phyloP scores from a whole-genome alignment of 2,113 vertebrate species.

The Lophochroa leadbeateri region DNA sequence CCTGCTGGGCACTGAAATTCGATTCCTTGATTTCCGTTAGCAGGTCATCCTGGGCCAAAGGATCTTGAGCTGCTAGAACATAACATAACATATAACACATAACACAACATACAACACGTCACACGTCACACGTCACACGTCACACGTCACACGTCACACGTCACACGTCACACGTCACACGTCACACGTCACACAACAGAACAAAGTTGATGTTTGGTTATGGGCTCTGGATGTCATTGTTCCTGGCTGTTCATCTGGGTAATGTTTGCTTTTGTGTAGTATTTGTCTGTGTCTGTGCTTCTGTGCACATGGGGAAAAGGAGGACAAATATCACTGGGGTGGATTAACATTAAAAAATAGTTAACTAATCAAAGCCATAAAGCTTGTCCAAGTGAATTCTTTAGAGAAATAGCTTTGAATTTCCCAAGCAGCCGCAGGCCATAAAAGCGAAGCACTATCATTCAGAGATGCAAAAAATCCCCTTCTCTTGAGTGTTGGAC shows the following conservation, averaged over 20 bases:
- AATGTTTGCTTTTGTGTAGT: conserved; percentile 48
- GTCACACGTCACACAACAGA: neutral
- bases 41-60: neutral
- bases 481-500: conserved; percentile 15
- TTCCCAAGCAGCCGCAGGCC: conserved; percentile 55
- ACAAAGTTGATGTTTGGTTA: conserved; percentile 30
- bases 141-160: too few relatives aligned
- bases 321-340: conserved; percentile 58
- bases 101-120: neutral
- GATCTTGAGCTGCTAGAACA: neutral
- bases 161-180: too few relatives aligned
- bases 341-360: conserved; percentile 70
- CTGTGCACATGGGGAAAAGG: conserved; percentile 33
- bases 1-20: neutral
- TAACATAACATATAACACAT: neutral
- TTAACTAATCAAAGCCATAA: conserved; percentile 69
- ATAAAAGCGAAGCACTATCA: conserved; percentile 10
- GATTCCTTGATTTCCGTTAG: conserved; percentile 13
- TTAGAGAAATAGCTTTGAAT: conserved; percentile 65
- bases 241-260: conserved; percentile 28
- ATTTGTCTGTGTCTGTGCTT: conserved; percentile 43
- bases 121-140: neutral
- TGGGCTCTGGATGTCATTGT: conserved; percentile 32
- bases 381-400: conserved; percentile 66
- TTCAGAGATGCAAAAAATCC: conserved; percentile 60